Conservation (phyloP, 2,888 invertebrate genomes). For the Drosophila koepferae region DNA sequence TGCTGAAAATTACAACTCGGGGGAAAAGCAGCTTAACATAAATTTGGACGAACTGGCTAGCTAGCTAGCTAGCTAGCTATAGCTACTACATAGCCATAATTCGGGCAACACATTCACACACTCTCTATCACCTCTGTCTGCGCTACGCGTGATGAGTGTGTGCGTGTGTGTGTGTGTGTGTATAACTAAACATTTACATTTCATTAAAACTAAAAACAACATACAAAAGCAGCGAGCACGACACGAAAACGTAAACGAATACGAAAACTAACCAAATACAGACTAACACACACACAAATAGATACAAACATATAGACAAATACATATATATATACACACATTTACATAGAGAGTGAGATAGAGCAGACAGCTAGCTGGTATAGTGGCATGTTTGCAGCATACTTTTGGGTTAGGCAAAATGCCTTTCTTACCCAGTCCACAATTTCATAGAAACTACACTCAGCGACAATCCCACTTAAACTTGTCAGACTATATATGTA, state of each 20-base stretch:
- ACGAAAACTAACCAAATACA: constrained; percentile 73
- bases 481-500: background rate
- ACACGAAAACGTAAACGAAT: constrained; percentile 68
- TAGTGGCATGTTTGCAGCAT: constrained; percentile 60
- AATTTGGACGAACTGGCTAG: constrained; percentile 37
- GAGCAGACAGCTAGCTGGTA: constrained; percentile 14
- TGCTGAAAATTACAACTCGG: constrained; percentile 49
- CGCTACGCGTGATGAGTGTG: constrained; percentile 16
- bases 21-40: constrained; percentile 63
- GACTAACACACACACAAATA: constrained; percentile 14
- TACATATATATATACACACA: background rate
- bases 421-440: constrained; percentile 23
- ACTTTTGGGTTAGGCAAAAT: constrained; percentile 63
- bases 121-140: background rate
- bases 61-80: constrained; percentile 6
- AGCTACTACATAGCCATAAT: constrained; percentile 34
- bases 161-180: constrained; percentile 52
- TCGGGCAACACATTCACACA: constrained; percentile 10
- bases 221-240: constrained; percentile 73
- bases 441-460: background rate
- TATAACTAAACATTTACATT: constrained; percentile 79
- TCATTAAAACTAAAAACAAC: constrained; percentile 79
- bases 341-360: constrained; percentile 8
- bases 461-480: background rate
- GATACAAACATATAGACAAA: constrained; percentile 2